Conservation (phyloP, 2,797 vertebrate genomes). For the Anniella stebbinsi region DNA sequence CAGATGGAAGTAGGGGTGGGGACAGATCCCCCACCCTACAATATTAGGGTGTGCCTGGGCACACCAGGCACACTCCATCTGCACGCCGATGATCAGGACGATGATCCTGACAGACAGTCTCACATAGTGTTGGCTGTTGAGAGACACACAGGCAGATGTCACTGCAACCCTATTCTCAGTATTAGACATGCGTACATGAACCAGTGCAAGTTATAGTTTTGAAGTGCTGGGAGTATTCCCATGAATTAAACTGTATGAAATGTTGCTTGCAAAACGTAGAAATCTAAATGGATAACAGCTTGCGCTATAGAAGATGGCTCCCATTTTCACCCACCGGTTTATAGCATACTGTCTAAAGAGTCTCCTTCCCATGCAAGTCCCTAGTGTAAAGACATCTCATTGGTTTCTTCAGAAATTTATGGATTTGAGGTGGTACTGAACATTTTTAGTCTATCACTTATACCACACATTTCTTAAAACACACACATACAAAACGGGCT, state of each 20-base stretch:
- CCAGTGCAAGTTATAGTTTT: background rate
- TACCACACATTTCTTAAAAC: background rate
- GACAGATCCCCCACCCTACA: too few species aligned
- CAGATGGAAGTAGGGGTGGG: too few species aligned
- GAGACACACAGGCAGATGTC: background rate
- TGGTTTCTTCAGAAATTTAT: background rate
- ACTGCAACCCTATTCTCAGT: background rate
- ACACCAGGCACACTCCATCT: too few species aligned
- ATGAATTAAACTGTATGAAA: background rate
- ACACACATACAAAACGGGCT: background rate
- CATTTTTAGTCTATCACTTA: background rate
- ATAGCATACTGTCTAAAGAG: too few species aligned
- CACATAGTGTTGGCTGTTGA: background rate
- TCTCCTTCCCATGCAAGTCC: background rate
- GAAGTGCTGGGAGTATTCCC: background rate
- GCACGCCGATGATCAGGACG: too few species aligned
- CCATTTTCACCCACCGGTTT: background rate
- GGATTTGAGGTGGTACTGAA: background rate
- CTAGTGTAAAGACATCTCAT: background rate
- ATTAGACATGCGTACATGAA: background rate
- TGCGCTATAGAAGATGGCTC: background rate
- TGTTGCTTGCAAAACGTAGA: background rate
- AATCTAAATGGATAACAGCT: background rate
- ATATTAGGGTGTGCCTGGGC: too few species aligned
- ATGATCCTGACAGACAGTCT: background rate